These are phyloP conservation scores for Linnaemya tessellans DNA, from an alignment of 2,888 invertebrate species.

Conservation along the genomic window DNA sequence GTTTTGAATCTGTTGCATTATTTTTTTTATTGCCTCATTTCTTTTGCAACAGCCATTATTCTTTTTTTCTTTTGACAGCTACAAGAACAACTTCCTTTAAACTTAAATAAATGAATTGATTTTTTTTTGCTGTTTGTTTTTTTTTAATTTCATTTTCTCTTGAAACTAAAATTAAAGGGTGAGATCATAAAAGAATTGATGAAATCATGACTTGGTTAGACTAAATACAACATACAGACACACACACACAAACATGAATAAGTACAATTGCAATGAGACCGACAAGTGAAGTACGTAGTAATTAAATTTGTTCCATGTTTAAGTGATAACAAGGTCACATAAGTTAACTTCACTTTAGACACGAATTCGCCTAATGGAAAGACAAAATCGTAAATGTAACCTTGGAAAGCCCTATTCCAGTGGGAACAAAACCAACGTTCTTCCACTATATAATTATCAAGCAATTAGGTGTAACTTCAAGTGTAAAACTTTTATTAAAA, in stretches of 20 bases:
- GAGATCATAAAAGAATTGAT: conserved; percentile 62
- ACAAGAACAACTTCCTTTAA: conserved; percentile 59
- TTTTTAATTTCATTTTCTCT: background rate
- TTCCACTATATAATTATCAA: background rate
- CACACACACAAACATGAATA: background rate
- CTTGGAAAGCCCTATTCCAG: background rate
- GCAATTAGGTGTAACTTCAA: no score
- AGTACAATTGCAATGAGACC: background rate
- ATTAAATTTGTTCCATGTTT: conserved; percentile 42
- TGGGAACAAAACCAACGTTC: background rate
- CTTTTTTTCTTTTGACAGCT: conserved; percentile 42
- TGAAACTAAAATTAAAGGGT: conserved; percentile 31
- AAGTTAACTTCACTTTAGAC: background rate
- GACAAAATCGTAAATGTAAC: background rate
- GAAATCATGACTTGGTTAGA: conserved; percentile 63
- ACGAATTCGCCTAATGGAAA: background rate
- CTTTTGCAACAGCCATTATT: conserved; percentile 42
- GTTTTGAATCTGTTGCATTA: conserved; percentile 51
- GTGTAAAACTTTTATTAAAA: no score
- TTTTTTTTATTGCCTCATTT: conserved; percentile 46
- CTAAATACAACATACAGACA: background rate
- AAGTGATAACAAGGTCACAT: conserved; percentile 40
- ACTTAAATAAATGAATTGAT: conserved; percentile 23
- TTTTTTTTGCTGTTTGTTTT: conserved; percentile 1
- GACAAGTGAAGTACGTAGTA: conserved; percentile 4